Percentiles rank a stretch among this genome's conserved stretches.
Evolutionary conservation across 2,888 invertebrate genomes (phyloP).

Genomic region (Parnassius apollo): DNA sequence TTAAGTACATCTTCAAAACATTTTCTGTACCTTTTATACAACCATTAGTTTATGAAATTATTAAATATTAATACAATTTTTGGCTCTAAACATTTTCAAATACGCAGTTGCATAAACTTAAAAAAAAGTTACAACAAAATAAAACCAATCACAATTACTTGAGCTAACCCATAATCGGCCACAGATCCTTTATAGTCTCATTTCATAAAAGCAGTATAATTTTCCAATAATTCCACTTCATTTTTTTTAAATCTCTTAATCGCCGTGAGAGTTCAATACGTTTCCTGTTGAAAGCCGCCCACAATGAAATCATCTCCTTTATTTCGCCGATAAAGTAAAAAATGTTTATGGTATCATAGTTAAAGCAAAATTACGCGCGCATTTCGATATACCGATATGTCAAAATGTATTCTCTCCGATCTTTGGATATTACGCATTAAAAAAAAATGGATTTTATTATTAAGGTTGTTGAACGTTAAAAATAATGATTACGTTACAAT

Average conservation of each 20-base stretch:
- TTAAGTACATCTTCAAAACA: too few species aligned
- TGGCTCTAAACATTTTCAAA: too few species aligned
- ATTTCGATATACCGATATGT: constrained; percentile 61
- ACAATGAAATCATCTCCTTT: constrained; percentile 59
- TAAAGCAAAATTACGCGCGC: constrained; percentile 40
- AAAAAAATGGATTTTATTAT: background rate
- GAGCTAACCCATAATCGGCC: constrained; percentile 40
- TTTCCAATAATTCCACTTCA: constrained; percentile 73
- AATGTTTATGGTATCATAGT: constrained; percentile 71
- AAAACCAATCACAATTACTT: constrained; percentile 51
- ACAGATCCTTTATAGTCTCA: constrained; percentile 43
- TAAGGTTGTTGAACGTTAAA: too few species aligned
- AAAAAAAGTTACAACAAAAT: constrained; percentile 19
- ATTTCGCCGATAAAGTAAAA: constrained; percentile 49
- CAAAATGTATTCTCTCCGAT: constrained; percentile 56
- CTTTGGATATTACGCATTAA: background rate
- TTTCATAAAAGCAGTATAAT: constrained; percentile 61
- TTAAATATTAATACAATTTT: too few species aligned
- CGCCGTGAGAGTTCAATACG: constrained; percentile 73
- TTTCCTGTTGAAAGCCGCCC: constrained; percentile 65
- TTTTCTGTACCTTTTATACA: too few species aligned
- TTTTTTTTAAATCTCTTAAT: constrained; percentile 64
- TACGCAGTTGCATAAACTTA: constrained; percentile 17
- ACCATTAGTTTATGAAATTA: too few species aligned
- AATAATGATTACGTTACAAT: too few species aligned